Percentiles rank a stretch among this genome's conserved stretches.
phyloP scores from a whole-genome alignment of 1,140 invertebrate species.

The Ceratina calcarata region DNA sequence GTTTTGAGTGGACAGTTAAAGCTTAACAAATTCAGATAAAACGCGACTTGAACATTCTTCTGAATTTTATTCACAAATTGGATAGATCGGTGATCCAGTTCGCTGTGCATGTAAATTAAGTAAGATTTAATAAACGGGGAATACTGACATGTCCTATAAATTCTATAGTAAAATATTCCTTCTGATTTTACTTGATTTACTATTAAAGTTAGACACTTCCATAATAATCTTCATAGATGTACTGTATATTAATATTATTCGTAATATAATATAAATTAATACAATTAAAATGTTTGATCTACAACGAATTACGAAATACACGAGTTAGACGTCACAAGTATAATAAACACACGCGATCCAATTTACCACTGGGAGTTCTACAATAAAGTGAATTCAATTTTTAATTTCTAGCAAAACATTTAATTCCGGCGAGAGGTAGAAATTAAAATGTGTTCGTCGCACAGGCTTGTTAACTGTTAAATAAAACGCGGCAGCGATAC shows the following conservation, averaged over 20 bases:
- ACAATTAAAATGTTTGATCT: not conserved
- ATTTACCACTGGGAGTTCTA: not conserved
- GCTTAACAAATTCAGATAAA: not conserved
- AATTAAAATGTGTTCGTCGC: not conserved
- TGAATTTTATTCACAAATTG: no score
- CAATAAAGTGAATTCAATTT: constrained; percentile 7
- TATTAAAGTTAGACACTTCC: not conserved
- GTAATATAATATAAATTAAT: not conserved
- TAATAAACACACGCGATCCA: not conserved
- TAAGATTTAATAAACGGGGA: no score
- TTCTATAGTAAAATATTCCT: not conserved
- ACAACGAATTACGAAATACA: no score
- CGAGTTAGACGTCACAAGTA: not conserved
- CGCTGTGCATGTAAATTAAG: no score
- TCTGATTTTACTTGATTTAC: no score
- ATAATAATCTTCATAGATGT: no score
- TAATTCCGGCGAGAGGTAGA: not conserved
- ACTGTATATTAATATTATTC: no score
- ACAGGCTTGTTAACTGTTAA: constrained; percentile 17
- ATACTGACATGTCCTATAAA: no score
- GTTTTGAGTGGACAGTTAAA: no score
- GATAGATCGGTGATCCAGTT: no score
- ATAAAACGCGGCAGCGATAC: not conserved
- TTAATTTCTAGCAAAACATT: not conserved
- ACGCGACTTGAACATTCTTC: not conserved